A percentile compares a stretch with the other conserved stretches of the same genome.
phyloP scores from a whole-genome alignment of 2,797 vertebrate genomes.

The Alfaro cultratus region DNA sequence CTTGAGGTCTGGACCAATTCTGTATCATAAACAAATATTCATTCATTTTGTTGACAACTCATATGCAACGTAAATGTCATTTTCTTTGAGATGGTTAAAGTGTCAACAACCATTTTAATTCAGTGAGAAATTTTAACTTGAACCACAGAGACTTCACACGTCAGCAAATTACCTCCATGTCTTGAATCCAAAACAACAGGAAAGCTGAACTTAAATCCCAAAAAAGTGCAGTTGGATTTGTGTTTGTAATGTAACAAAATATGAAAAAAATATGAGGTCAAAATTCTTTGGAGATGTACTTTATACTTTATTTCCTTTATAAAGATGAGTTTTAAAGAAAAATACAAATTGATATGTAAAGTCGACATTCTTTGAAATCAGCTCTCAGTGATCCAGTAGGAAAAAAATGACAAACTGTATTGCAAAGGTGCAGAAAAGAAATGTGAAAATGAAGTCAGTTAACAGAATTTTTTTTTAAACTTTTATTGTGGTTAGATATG shows the following conservation, averaged over 20 bases:
- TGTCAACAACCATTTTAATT: not conserved
- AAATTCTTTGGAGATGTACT: not conserved
- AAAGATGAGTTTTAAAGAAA: not conserved
- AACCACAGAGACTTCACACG: no score
- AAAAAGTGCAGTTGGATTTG: not conserved
- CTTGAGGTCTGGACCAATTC: not conserved
- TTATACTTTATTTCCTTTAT: not conserved
- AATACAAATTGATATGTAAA: not conserved
- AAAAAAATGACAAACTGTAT: not conserved
- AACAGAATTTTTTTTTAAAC: not conserved
- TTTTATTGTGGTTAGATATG: not conserved
- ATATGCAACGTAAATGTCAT: no score
- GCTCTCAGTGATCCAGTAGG: not conserved
- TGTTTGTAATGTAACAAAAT: not conserved
- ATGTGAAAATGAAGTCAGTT: constrained; percentile 4
- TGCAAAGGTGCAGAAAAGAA: not conserved
- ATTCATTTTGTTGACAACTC: not conserved
- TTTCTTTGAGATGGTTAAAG: not conserved
- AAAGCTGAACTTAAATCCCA: no score
- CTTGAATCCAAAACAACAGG: no score
- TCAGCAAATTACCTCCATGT: no score
- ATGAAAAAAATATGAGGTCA: not conserved
- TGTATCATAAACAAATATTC: not conserved
- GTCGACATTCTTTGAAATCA: not conserved
- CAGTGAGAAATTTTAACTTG: no score